Conservation (phyloP, 1,140 invertebrate genomes). For the Hormaphis cornu region DNA sequence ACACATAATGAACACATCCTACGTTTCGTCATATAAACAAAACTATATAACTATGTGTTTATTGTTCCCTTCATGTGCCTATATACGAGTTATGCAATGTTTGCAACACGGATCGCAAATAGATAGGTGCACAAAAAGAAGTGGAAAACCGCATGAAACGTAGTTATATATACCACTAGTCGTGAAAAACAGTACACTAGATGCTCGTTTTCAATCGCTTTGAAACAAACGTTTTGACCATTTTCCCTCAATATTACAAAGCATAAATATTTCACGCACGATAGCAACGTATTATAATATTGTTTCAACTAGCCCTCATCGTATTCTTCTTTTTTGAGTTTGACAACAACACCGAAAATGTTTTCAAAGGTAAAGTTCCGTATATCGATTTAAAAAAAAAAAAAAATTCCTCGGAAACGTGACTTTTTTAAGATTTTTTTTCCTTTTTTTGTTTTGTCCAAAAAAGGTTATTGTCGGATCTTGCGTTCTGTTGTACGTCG, state of each 20-base stretch:
- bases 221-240: background rate
- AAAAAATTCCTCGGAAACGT: too few relatives aligned
- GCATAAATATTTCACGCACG: too few relatives aligned
- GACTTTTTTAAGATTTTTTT: too few relatives aligned
- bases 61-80: background rate
- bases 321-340: too few relatives aligned
- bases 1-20: background rate
- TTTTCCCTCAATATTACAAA: too few relatives aligned
- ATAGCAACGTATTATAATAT: too few relatives aligned
- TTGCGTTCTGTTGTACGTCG: slow-evolving; percentile 11
- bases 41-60: background rate
- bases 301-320: too few relatives aligned
- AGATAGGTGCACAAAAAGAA: background rate
- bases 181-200: background rate
- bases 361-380: slow-evolving; percentile 1
- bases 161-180: slow-evolving; percentile 12
- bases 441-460: background rate
- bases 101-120: background rate
- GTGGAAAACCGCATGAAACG: slow-evolving; percentile 3
- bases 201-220: background rate
- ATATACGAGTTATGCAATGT: slow-evolving; percentile 9
- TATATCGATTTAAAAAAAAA: too few relatives aligned
- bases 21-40: slow-evolving; percentile 2
- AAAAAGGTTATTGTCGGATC: slow-evolving; percentile 8
- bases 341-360: background rate